Conservation (phyloP, 2,888 invertebrate species). For the Agrypnus murinus region DNA sequence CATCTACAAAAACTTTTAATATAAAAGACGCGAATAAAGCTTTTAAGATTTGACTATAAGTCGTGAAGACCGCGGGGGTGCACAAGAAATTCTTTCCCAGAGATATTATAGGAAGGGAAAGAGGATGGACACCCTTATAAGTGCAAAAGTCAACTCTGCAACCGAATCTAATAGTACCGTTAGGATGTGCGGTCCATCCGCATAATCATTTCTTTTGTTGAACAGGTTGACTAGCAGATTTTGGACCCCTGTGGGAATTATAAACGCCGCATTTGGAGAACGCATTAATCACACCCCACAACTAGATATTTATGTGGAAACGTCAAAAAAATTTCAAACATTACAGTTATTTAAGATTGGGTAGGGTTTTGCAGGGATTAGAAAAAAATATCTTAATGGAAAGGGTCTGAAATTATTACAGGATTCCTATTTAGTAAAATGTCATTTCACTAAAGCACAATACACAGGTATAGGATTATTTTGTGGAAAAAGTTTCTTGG, state of each 20-base stretch:
- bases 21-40: conserved; percentile 62
- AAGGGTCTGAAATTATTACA: conserved; percentile 21
- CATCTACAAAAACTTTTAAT: conserved; percentile 52
- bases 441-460: too few relatives aligned
- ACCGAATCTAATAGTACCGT: conserved; percentile 59
- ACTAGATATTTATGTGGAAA: conserved; percentile 57
- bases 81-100: conserved; percentile 49
- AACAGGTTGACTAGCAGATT: conserved; percentile 59
- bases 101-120: conserved; percentile 22
- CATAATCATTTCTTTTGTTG: conserved; percentile 59
- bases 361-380: conserved; percentile 10
- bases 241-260: conserved; percentile 59
- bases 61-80: conserved; percentile 37
- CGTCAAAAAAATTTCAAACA: conserved; percentile 48
- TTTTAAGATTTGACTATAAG: conserved; percentile 41
- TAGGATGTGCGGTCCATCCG: conserved; percentile 54
- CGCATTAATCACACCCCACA: conserved; percentile 61
- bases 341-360: conserved; percentile 42
- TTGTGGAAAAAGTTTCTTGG: too few relatives aligned
- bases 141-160: conserved; percentile 61
- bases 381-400: conserved; percentile 19
- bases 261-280: conserved; percentile 56
- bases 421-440: conserved; percentile 25
- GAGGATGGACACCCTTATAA: conserved; percentile 41
- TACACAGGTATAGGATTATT: too few relatives aligned